Evolutionary conservation across 2,888 invertebrate species (phyloP).

Genomic region (Euplagia quadripunctaria): DNA sequence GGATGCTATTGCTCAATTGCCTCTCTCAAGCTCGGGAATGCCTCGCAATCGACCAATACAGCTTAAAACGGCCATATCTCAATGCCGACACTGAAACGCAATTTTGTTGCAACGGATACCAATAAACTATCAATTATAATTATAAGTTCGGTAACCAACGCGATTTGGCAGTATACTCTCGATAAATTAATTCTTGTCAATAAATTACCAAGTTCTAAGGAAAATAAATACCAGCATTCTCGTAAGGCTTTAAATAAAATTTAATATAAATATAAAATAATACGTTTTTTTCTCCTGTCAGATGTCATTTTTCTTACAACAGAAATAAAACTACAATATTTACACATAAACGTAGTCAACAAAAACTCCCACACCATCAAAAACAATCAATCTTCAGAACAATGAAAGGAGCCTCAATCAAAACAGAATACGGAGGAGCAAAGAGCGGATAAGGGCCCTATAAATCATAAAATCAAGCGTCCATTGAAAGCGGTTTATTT

Average conservation of each 20-base stretch:
- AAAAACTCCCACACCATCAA: constrained; percentile 82
- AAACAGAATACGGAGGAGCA: constrained; percentile 84
- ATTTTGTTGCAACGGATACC: constrained; percentile 38
- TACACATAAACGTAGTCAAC: constrained; percentile 78
- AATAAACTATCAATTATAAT: constrained; percentile 57
- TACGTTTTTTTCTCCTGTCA: constrained; percentile 44
- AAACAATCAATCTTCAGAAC: constrained; percentile 85
- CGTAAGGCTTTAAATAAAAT: constrained; percentile 14
- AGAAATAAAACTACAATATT: constrained; percentile 79
- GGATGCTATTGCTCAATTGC: constrained; percentile 74
- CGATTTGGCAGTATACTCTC: constrained; percentile 43
- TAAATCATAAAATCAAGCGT: constrained; percentile 87
- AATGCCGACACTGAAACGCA: constrained; percentile 52
- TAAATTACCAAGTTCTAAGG: constrained; percentile 35
- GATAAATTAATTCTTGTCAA: constrained; percentile 42
- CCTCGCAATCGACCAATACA: constrained; percentile 59
- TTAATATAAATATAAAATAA: constrained; percentile 28
- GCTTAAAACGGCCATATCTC: constrained; percentile 63
- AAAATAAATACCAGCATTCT: constrained; percentile 23
- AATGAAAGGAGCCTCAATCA: constrained; percentile 85
- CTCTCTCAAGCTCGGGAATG: constrained; percentile 59
- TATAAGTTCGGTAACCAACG: constrained; percentile 42
- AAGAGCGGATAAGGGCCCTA: constrained; percentile 81
- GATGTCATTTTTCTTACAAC: constrained; percentile 56
- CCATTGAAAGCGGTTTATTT: constrained; percentile 83